Conservation (phyloP, 2,797 vertebrate species). For the Coregonus ussuriensis region DNA sequence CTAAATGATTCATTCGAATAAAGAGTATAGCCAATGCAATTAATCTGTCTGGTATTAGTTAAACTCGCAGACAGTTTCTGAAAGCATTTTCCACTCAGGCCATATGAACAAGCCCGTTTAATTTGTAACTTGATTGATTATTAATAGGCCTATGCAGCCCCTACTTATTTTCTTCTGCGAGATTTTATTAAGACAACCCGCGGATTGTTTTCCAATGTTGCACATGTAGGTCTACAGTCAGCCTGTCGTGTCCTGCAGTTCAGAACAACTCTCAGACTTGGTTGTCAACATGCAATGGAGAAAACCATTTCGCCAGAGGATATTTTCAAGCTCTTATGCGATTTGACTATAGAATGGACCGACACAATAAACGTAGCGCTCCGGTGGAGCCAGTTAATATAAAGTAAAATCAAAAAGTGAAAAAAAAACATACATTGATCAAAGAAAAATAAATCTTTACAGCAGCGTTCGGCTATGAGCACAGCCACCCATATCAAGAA, state of each 20-base stretch:
- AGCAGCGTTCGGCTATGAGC: neutral
- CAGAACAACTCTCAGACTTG: neutral
- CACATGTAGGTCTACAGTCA: neutral
- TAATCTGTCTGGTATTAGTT: neutral
- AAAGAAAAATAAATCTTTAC: neutral
- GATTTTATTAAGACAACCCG: neutral
- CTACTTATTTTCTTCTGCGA: neutral
- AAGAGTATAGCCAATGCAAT: neutral
- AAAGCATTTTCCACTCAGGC: neutral
- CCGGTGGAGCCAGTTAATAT: constrained; percentile 8
- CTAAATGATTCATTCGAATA: neutral
- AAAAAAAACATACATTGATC: constrained; percentile 3
- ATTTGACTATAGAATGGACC: constrained; percentile 8
- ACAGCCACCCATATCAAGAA: neutral
- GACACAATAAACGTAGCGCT: constrained; percentile 13
- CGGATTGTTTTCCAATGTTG: neutral
- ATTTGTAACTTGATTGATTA: neutral
- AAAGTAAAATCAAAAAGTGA: constrained; percentile 4
- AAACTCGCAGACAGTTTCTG: neutral
- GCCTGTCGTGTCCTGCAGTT: neutral
- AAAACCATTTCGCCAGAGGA: constrained; percentile 8
- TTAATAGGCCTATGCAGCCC: neutral
- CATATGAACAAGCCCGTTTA: neutral
- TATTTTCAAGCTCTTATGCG: constrained; percentile 3
- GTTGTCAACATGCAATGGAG: constrained; percentile 4